These are phyloP conservation scores for Drosophila tsacasi DNA, from an alignment of 1,140 invertebrate genomes.

Conservation along the genomic window DNA sequence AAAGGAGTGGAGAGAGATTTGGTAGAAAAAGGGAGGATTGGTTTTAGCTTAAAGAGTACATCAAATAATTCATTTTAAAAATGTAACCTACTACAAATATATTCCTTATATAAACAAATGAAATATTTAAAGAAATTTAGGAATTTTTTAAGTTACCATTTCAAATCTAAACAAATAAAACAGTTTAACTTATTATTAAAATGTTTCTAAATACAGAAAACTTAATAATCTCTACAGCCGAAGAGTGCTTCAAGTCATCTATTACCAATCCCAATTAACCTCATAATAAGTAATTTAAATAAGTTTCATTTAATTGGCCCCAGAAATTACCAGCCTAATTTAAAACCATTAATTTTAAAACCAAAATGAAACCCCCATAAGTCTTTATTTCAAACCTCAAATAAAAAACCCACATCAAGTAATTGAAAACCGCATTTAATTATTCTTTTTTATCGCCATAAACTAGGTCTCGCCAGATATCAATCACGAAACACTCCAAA, in stretches of 20 bases:
- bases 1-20: conserved; percentile 13
- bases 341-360: neutral
- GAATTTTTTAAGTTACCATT: too few relatives aligned
- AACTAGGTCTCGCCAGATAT: conserved; percentile 18
- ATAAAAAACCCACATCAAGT: neutral
- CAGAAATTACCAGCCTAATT: neutral
- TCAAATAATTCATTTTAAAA: neutral
- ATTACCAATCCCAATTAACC: neutral
- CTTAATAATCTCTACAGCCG: neutral
- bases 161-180: too few relatives aligned
- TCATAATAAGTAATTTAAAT: neutral
- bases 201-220: neutral
- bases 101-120: too few relatives aligned
- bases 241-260: neutral
- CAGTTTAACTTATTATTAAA: neutral
- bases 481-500: conserved; percentile 21
- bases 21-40: neutral
- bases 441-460: neutral
- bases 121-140: too few relatives aligned
- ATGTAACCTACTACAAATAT: too few relatives aligned
- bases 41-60: neutral
- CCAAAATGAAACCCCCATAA: neutral
- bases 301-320: neutral
- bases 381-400: neutral
- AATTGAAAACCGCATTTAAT: conserved; percentile 14